Conservation (phyloP, 1,140 invertebrate genomes). For the Eulimnadia texana region DNA sequence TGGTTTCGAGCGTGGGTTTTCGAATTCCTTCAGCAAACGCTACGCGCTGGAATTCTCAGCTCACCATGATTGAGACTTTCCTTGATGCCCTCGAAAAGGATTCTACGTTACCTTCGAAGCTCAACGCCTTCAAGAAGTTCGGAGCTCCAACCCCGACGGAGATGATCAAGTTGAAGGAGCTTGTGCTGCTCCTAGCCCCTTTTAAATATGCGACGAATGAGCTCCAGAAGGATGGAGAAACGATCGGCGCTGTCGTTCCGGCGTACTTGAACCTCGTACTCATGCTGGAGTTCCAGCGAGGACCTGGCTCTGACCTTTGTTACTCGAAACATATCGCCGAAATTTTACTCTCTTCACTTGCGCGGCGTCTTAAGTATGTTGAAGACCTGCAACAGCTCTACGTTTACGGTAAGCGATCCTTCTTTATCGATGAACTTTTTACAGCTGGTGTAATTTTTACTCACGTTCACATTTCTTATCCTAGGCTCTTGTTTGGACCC, state of each 20-base stretch:
- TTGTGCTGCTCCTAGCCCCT: background rate
- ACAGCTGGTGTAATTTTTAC: background rate
- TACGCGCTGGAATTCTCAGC: constrained; percentile 12
- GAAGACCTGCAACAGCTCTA: background rate
- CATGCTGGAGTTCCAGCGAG: background rate
- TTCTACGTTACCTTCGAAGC: background rate
- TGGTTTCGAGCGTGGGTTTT: constrained; percentile 7
- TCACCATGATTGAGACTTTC: background rate
- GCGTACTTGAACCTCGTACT: background rate
- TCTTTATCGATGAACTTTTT: background rate
- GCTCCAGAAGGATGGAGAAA: constrained; percentile 4
- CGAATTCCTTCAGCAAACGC: constrained; percentile 3
- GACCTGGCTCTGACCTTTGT: background rate
- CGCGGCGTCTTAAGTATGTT: background rate
- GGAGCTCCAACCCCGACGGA: background rate
- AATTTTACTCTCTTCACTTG: background rate
- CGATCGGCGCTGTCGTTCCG: background rate
- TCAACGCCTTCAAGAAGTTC: constrained; percentile 4
- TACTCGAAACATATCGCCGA: background rate
- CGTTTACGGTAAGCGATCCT: background rate
- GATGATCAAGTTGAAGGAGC: background rate
- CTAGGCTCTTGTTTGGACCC: background rate
- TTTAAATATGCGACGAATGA: constrained; percentile 6
- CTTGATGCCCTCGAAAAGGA: constrained; percentile 5
- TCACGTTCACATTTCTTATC: background rate